Base-by-base conservation (phyloP, 2,888 invertebrate genomes). In the Thera britannica region DNA sequence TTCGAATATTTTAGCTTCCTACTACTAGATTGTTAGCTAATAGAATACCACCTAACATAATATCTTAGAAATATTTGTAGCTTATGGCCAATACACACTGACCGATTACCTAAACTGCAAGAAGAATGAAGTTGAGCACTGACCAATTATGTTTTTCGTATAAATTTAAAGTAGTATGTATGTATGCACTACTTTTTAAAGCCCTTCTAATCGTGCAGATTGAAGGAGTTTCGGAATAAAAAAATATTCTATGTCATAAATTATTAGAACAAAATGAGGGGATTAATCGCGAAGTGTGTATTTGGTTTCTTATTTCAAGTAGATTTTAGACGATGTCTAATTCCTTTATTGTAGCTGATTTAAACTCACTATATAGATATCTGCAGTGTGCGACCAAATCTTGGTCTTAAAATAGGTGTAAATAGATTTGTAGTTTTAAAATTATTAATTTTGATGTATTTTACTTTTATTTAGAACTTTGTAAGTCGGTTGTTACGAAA, bases 351-450 rank as follows among this genome's bases (percentile, higher is more conserved):
- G 64, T 71, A 70, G 69, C 72, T 71, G 59, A 66, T 70, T 70
- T 38, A 67, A 62, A 71, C 69, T 68, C 72, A 69, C 62, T 72
- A 23, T 23, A 23, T 23, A 66, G 72, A 60, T 73, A 73, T 72
- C 71, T 75, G 72, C 67, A 61, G 61, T 64, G 58, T 52, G 44
- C 62, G 61, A 68, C 67, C 64, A 61, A 63, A 36, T 54, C 6
- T 48, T 67, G 68, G 70, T 72, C 55, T 67, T 64, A 72, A 73
- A 67, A 60, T 60, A 67, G 34, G 49, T 67, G 56, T 67, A 63
- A n/a, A 67, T 62, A 58, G 23, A 46, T 23, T 12, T 62, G 49
- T 61, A 57, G 41, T 49, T 64, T 60, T 58, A 63, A 59, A 65
- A 62, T 54, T 58, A 67, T 2, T 57, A 55, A 56, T 61, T 65